Base-by-base conservation (phyloP, 2,888 invertebrate species). In the Agelastica alni region DNA sequence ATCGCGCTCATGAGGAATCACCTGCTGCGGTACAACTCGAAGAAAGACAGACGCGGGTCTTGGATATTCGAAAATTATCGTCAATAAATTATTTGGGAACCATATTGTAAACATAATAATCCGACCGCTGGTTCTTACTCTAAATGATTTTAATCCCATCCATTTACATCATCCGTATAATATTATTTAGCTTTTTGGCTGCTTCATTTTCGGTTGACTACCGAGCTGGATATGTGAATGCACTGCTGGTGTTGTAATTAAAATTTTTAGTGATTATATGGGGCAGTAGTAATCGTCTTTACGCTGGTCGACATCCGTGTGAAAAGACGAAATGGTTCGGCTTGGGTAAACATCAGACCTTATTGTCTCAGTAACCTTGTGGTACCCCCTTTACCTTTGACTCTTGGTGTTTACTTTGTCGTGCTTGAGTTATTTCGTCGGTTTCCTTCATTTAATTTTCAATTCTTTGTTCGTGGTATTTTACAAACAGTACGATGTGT, bases 311-410 rank as follows among this genome's bases (percentile, higher is more conserved):
- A 56, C 53, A 58, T 53, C 56, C 73, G 75, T 56, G 56, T 53
- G 56, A 56, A 56, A 51, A 73, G 60, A 62, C 67, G 30, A 67
- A 70, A 66, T 63, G 57, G 70, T 70, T 69, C 64, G 62, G 74
- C 72, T 73, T 69, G 70, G 73, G 52, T 64, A 67, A 61, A 61
- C 70, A 52, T 59, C 62, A 70, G 70, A 71, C 70, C 66, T 69
- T 64, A 66, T 68, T 69, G 67, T 68, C 64, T 53, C 55, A 53
- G 51, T 64, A 65, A 68, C 67, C 66, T 69, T 69, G 65, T 54
- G 64, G 58, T 61, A 64, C 63, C 68, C n/a, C 68, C 63, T 63
- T 63, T 63, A 61, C 63, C 64, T 62, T 59, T 61, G 54, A 49
- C 55, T 51, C 13, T 30, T 39, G 48, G 22, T 57, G 53, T 60